These are phyloP conservation scores for Phengaris arion DNA, from an alignment of 2,888 invertebrate genomes.

Conservation along the genomic window DNA sequence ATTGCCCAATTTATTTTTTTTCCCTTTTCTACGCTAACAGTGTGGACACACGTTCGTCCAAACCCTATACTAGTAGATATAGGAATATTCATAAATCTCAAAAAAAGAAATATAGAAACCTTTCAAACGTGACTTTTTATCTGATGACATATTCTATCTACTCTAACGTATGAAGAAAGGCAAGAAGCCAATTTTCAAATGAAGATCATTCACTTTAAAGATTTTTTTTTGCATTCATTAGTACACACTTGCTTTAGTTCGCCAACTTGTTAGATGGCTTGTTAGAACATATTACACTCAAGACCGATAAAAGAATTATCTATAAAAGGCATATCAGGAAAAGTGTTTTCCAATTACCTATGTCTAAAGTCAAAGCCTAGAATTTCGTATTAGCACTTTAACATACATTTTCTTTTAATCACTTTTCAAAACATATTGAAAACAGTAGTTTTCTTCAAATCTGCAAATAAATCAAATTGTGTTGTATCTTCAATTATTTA, in stretches of 20 bases:
- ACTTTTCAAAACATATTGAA: too few relatives aligned
- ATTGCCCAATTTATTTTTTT: conserved; percentile 4
- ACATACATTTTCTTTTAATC: too few relatives aligned
- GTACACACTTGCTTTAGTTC: not conserved
- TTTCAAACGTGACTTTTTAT: not conserved
- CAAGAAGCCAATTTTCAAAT: not conserved
- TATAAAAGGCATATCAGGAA: too few relatives aligned
- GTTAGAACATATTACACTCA: not conserved
- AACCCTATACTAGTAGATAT: not conserved
- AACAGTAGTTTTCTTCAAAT: not conserved
- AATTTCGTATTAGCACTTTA: too few relatives aligned
- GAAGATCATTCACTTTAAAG: not conserved
- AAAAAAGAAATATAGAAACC: not conserved
- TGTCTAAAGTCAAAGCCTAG: too few relatives aligned
- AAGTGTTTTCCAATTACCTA: too few relatives aligned
- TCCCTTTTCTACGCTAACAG: not conserved
- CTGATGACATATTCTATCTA: not conserved
- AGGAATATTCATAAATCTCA: not conserved
- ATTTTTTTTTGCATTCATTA: not conserved
- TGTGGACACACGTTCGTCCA: not conserved
- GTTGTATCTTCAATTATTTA: not conserved
- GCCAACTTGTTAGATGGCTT: not conserved
- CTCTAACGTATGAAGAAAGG: not conserved
- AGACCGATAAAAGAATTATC: not conserved
- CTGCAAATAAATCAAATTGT: not conserved